phyloP scores from a whole-genome alignment of 2,113 vertebrate species.

The Trachemys scripta region DNA sequence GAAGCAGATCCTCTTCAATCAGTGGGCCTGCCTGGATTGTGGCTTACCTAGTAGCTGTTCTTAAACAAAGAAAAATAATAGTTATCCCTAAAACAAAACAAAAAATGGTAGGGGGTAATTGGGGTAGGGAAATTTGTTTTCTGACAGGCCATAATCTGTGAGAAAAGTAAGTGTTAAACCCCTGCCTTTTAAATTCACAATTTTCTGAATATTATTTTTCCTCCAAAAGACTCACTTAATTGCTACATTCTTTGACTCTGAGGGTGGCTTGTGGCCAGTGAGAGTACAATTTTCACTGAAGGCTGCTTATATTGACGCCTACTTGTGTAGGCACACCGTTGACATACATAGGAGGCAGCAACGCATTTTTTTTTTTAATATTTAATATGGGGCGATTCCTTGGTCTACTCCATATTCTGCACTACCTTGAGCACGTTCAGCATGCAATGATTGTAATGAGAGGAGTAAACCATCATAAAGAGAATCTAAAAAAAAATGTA shows the following conservation, averaged over 20 bases:
- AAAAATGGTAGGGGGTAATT: constrained; percentile 44
- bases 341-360: background rate
- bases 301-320: background rate
- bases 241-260: background rate
- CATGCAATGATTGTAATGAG: background rate
- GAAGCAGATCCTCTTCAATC: background rate
- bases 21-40: fast-evolving
- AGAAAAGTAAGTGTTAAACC: constrained; percentile 36
- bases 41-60: background rate
- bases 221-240: background rate
- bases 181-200: background rate
- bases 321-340: background rate
- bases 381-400: background rate
- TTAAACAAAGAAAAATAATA: background rate
- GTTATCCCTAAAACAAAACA: background rate
- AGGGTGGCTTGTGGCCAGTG: background rate
- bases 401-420: fast-evolving
- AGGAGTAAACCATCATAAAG: background rate
- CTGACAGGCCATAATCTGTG: constrained; percentile 36
- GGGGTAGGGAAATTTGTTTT: constrained; percentile 60
- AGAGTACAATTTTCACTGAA: background rate
- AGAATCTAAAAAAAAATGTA: background rate
- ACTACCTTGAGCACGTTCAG: background rate
- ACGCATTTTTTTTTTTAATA: background rate
- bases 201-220: background rate